These are phyloP conservation scores for Varecia variegata DNA, from an alignment of 2,797 vertebrate genomes.

Conservation along the genomic window DNA sequence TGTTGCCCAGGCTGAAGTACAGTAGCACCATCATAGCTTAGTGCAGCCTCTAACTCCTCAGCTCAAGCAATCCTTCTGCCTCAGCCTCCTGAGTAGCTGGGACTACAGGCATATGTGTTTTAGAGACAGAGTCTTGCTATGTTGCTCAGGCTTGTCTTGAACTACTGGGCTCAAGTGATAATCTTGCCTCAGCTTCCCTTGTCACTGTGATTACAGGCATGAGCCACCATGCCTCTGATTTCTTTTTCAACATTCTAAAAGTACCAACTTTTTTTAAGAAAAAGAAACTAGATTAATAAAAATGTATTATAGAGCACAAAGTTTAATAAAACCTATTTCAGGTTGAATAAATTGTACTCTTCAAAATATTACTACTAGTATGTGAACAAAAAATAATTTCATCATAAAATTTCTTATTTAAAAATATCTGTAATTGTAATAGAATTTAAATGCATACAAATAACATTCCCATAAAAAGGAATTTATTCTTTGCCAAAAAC, in stretches of 20 bases:
- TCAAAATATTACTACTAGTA: not conserved
- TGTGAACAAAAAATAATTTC: not conserved
- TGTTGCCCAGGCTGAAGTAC: not conserved
- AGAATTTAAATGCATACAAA: not conserved
- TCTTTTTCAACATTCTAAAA: not conserved
- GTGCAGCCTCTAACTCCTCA: not conserved
- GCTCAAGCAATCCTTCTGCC: not conserved
- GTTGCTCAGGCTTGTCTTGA: not conserved
- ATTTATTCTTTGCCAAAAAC: conserved; percentile 27
- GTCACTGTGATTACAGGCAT: not conserved
- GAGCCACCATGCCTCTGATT: not conserved
- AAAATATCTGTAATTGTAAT: not conserved
- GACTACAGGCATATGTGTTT: not conserved
- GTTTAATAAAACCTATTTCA: not conserved
- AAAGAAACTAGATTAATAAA: not conserved
- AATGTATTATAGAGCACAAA: not conserved
- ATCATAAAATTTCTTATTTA: not conserved
- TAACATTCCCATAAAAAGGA: not conserved
- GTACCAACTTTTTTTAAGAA: not conserved
- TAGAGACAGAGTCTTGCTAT: not conserved
- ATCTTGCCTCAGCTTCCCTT: not conserved
- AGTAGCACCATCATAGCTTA: not conserved
- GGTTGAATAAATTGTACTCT: not conserved
- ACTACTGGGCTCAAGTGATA: not conserved
- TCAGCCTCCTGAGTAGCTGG: not conserved